Conservation (phyloP, 2,113 vertebrate species). For the Chelonoidis abingdonii region DNA sequence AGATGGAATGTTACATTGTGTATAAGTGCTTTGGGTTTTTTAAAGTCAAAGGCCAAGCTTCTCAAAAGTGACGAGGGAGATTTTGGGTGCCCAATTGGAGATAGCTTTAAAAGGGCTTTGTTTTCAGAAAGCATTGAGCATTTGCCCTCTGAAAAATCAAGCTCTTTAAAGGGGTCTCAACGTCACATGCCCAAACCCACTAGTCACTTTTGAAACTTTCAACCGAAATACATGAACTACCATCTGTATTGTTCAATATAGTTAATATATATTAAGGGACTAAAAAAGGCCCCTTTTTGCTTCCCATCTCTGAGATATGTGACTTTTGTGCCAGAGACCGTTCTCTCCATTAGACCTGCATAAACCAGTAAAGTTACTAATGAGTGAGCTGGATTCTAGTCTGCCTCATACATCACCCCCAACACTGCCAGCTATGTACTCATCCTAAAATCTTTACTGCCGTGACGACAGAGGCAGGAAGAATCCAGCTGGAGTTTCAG, state of each 20-base stretch:
- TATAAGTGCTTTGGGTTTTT: background rate
- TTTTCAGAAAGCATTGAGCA: background rate
- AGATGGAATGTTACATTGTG: background rate
- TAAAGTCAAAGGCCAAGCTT: background rate
- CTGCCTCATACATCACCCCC: background rate
- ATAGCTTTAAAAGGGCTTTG: accelerated
- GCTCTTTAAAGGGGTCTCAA: background rate
- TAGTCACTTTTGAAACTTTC: background rate
- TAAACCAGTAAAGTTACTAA: background rate
- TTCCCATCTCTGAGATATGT: background rate
- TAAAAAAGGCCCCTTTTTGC: background rate
- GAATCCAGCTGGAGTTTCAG: constrained; percentile 78
- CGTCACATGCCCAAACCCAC: background rate
- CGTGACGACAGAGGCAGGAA: constrained; percentile 55
- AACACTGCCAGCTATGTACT: background rate
- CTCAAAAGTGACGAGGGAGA: background rate
- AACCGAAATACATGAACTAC: accelerated
- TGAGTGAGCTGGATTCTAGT: background rate
- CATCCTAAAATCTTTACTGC: background rate
- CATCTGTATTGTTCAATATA: background rate
- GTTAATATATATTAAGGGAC: background rate
- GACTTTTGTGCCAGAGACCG: background rate
- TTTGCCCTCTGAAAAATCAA: background rate
- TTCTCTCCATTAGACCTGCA: accelerated
- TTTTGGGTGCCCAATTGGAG: background rate